A percentile compares a stretch with the other conserved stretches of the same genome.
Evolutionary conservation across 2,113 vertebrate genomes (phyloP).

Genomic region (Glaucidium brasilianum): DNA sequence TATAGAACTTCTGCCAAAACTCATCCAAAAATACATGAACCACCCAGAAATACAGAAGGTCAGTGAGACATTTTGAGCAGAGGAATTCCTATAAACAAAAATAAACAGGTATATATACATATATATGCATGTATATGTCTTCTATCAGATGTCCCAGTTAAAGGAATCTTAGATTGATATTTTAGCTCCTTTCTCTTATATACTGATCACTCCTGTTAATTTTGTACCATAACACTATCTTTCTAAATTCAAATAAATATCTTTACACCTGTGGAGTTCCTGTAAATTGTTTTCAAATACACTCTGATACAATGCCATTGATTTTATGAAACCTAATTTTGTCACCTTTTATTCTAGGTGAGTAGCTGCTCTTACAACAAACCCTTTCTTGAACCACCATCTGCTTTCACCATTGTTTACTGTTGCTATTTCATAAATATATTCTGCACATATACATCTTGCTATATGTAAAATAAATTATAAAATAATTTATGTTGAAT

Average conservation of each 20-base stretch:
- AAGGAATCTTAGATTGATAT: background rate
- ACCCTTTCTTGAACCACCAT: background rate
- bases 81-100: background rate
- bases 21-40: background rate
- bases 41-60: background rate
- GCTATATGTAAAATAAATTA: background rate
- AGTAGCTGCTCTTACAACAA: background rate
- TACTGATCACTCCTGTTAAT: background rate
- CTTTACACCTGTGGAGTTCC: background rate
- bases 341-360: background rate
- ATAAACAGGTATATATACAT: fast-evolving
- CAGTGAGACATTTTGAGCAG: background rate
- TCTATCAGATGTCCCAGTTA: background rate
- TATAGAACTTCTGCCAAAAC: background rate
- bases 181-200: background rate
- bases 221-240: background rate
- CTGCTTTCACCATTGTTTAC: background rate
- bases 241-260: background rate
- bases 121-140: background rate
- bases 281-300: background rate
- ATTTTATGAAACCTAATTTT: background rate
- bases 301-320: background rate
- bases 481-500: background rate
- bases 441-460: background rate
- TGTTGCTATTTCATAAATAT: background rate